Conservation (phyloP, 2,888 invertebrate species). For the Cremastinae sp. region DNA sequence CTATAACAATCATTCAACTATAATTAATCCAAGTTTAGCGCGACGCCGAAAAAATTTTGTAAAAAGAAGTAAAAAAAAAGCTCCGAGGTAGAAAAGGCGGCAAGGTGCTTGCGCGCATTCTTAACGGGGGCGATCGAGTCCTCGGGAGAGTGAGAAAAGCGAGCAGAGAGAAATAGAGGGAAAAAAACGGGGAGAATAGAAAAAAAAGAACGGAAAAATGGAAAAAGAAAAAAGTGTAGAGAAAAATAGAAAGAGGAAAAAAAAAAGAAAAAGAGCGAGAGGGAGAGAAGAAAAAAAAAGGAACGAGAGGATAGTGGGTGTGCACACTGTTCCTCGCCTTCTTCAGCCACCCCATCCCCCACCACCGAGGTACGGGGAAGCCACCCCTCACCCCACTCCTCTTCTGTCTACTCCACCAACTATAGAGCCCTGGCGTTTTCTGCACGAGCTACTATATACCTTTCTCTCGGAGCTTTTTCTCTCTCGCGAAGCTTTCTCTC, state of each 20-base stretch:
- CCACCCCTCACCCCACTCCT: constrained; percentile 33
- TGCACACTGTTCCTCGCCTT: constrained; percentile 60
- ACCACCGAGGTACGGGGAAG: constrained; percentile 29
- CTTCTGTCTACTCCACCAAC: constrained; percentile 46
- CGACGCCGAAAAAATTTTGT: no score
- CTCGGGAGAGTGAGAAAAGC: constrained; percentile 1
- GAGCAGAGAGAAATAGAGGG: constrained; percentile 18
- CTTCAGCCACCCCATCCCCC: constrained; percentile 55
- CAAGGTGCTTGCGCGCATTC: no score
- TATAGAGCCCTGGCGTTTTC: constrained; percentile 48
- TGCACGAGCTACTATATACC: constrained; percentile 44
- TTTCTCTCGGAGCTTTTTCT: constrained; percentile 12
- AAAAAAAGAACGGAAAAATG: not conserved
- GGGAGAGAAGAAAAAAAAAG: constrained; percentile 15
- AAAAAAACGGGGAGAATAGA: constrained; percentile 54
- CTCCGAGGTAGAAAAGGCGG: no score
- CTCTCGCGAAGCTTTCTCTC: not conserved
- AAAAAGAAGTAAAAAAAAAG: no score
- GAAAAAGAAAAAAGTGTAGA: constrained; percentile 8
- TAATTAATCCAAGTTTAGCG: no score
- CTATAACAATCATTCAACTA: no score
- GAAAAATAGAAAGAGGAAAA: constrained; percentile 15
- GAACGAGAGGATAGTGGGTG: constrained; percentile 55
- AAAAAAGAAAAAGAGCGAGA: constrained; percentile 55
- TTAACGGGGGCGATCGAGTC: no score